These are phyloP conservation scores for Horisme vitalbata DNA, from an alignment of 2,888 invertebrate genomes.

Conservation along the genomic window DNA sequence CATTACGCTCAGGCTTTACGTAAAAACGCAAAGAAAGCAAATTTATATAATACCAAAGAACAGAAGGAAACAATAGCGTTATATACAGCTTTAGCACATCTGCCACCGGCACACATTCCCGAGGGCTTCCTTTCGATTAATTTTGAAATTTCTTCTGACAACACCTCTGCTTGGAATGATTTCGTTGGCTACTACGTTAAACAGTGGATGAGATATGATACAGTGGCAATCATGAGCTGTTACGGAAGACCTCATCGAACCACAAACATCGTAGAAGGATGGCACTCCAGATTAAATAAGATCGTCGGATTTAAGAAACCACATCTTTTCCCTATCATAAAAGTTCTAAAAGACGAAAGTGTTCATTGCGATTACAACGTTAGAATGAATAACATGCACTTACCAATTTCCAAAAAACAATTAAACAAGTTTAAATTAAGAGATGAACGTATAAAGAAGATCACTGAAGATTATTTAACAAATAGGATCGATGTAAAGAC, in stretches of 20 bases:
- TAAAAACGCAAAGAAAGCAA: conserved; percentile 7
- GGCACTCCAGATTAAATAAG: too few relatives aligned
- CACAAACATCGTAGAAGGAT: not conserved
- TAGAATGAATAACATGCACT: too few relatives aligned
- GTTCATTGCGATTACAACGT: not conserved
- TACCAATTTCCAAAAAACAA: not conserved
- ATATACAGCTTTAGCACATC: too few relatives aligned
- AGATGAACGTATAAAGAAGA: too few relatives aligned
- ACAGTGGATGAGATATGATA: not conserved
- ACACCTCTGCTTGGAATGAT: conserved; percentile 2
- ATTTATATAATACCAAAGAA: conserved; percentile 8
- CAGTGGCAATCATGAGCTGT: not conserved
- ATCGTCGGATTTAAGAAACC: not conserved
- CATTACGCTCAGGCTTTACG: conserved; percentile 10
- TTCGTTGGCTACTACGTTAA: not conserved
- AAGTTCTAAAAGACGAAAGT: not conserved
- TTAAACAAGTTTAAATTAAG: conserved; percentile 5
- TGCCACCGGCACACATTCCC: too few relatives aligned
- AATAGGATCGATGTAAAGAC: too few relatives aligned
- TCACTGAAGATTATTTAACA: too few relatives aligned
- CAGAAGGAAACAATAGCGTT: not conserved
- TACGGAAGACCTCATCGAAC: not conserved
- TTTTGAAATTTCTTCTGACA: too few relatives aligned
- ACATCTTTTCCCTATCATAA: conserved; percentile 1
- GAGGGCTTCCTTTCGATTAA: too few relatives aligned